These are phyloP conservation scores for Cirrhinus molitorella DNA, from an alignment of 2,797 vertebrate species.

Conservation along the genomic window DNA sequence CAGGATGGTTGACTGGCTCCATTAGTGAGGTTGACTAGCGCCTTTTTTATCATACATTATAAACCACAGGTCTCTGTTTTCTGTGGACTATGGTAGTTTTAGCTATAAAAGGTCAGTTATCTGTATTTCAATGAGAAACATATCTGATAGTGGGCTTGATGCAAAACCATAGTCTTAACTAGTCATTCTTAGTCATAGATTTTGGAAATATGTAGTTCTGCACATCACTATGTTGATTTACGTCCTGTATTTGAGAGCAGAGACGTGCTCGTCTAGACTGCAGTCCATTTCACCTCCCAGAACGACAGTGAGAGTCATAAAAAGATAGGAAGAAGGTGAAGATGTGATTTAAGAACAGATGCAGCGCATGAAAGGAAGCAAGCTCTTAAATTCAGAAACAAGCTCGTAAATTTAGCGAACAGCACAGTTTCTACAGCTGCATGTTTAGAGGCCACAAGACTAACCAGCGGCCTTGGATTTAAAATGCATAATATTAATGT, in stretches of 20 bases:
- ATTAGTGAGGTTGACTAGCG: not conserved
- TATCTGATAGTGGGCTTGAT: not conserved
- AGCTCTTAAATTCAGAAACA: slow-evolving; percentile 22
- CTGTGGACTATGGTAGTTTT: not conserved
- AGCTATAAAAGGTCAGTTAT: not conserved
- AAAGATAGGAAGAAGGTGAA: not conserved
- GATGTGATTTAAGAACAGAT: slow-evolving; percentile 18
- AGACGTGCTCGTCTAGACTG: slow-evolving; percentile 30
- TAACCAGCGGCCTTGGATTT: slow-evolving; percentile 19
- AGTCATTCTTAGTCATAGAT: not conserved
- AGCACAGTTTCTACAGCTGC: not conserved
- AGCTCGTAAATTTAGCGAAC: not conserved
- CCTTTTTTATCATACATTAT: not conserved
- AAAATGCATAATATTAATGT: slow-evolving; percentile 26
- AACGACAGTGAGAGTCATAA: not conserved
- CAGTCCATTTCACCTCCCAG: slow-evolving; percentile 19
- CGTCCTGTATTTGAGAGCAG: slow-evolving; percentile 13
- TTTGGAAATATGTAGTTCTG: not conserved
- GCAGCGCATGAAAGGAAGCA: not conserved
- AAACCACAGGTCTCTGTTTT: not conserved
- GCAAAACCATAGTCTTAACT: not conserved
- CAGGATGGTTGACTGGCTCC: not conserved
- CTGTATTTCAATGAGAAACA: not conserved
- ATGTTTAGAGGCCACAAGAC: slow-evolving; percentile 24
- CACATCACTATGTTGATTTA: slow-evolving; percentile 36